Evolutionary conservation across 2,797 vertebrate species (phyloP), one percentile per base, ranked within the genome.

Genomic region (Antennarius maculatus): DNA sequence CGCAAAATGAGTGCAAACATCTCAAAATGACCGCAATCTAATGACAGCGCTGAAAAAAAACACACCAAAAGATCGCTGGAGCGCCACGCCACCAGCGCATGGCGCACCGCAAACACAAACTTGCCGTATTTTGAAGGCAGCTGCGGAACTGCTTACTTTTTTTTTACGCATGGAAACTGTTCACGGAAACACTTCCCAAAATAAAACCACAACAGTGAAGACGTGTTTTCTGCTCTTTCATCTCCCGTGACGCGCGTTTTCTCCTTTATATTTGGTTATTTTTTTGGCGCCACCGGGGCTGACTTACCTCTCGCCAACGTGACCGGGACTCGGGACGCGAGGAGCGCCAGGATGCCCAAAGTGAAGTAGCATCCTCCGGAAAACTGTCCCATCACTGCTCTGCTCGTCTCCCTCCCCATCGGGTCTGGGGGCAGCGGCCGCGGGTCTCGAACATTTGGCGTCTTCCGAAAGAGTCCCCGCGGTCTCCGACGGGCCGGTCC

Each of bases 311-410:
- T 81, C 0, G 82, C 89, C 50, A 70, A 52, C 7, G 84, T 69
- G 50, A 52, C 28, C 61, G 84, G 80, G 66, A 87, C 77, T 31
- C 49, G 82, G 48, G 79, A 57, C 41, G 76, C 80, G 53, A 92
- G 78, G 27, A 91, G 81, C 77, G 80, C 75, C 69, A 91, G 82
- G 83, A 87, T 47, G 83, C 82, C 80, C 49, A 88, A 87, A 87
- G 61, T 90, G 81, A 76, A 48, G 86, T 81, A 83, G 79, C 84
- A 78, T 88, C 87, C 91, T 69, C 83, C 79, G 49, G 82, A 84
- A 59, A 90, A 83, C 80, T 85, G 92, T 92, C 91, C 92, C 93
- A 93, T 93, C 87, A 86, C 89, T 74, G 88, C 82, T 66, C 67
- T 14, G 82, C 74, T 78, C 0, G 77, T 61, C 74, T 79, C 77